Evolutionary conservation across 2,113 vertebrate genomes (phyloP), one percentile per base, ranked within the genome.

Genomic region (Aplodontia rufa): DNA sequence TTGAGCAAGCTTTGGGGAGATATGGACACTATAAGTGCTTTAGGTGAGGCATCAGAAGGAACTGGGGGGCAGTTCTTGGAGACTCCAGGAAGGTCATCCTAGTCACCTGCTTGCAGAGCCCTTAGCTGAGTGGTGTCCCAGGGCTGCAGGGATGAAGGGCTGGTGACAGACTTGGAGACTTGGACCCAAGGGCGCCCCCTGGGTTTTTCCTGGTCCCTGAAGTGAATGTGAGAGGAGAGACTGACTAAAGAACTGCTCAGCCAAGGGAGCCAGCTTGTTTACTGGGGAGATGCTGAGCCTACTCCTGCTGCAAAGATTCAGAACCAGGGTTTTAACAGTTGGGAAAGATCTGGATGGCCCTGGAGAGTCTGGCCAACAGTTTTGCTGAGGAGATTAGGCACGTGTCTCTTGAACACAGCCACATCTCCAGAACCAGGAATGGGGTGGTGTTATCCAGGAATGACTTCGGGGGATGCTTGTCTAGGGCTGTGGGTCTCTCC

Each of bases 201-300:
- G 58, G 35, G 1, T 8, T 42, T 72, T 42, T 42, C 37, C 1
- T 72, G 40, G 9, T 45, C 40, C 22, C 45, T 45, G 40, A n/a
- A n/a, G n/a, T 28, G 42, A 74, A 74, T 45, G 22, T 74, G 40
- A 74, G 71, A 28, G 24, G 8, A 74, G 42, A 0, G 19, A 28
- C 12, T 12, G 26, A 40, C n/a, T n/a, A n/a, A 45, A 45, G 71
- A 42, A 26, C 40, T 74, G 11, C 26, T 8, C 42, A 28, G 40
- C 24, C 22, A 26, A n/a, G n/a, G 40, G 22, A 45, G 20, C 10
- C 20, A 42, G 24, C 40, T 26, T 45, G 22, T 2, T 42, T 6
- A 30, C 5, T 28, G 1, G 8, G 71, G 40, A 8, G 6, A 19
- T 35, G 1, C 2, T 35, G 13, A 17, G 58, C 35, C 16, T 8